Base-by-base conservation (phyloP, 1,140 invertebrate genomes). In the Tribolium madens region DNA sequence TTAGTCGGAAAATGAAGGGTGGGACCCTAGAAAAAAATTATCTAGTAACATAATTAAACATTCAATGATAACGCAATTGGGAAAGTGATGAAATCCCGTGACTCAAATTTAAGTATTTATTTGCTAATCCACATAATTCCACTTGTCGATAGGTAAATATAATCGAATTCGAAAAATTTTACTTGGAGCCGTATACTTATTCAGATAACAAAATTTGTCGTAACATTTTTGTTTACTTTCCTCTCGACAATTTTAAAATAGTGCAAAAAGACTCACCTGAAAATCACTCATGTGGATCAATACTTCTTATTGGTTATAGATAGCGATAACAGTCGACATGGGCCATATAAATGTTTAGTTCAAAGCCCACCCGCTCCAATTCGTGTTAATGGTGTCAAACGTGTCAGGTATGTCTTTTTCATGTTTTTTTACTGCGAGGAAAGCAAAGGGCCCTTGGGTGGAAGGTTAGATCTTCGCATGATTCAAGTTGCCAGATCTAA, bases 401-500 rank as follows among this genome's bases (percentile, higher is more conserved):
- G 21, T n/a, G 6, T 26, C 57, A 64, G 57, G 57, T 64, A 64
- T 33, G 57, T 2, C n/a, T n/a, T n/a, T 57, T 57, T 36, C 1
- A 12, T 64, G 31, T 7, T 15, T 31, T 26, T 4, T 64, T 33
- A 5, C 6, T 33, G 17, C 3, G 26, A 64, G 57, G 26, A 18
- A 72, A 72, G 70, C 70, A 52, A 72, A 13, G n/a, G 68, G 57
- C 77, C 80, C 76, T 84, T 80, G 79, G 80, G 78, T 83, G 83
- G 83, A 84, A 83, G 82, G 75, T 74, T 81, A 79, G 83, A 78
- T 84, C 83, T 84, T 79, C 76, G 80, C 82, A 82, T 68, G 46
- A 69, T 79, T 76, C 47, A 69, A 76, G 46, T 70, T 83, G 83
- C 83, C 83, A 84, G 83, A 84, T 84, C 83, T 84, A 83, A 84